Base-by-base conservation (phyloP, 2,113 vertebrate species). In the Psephotus haematonotus region DNA sequence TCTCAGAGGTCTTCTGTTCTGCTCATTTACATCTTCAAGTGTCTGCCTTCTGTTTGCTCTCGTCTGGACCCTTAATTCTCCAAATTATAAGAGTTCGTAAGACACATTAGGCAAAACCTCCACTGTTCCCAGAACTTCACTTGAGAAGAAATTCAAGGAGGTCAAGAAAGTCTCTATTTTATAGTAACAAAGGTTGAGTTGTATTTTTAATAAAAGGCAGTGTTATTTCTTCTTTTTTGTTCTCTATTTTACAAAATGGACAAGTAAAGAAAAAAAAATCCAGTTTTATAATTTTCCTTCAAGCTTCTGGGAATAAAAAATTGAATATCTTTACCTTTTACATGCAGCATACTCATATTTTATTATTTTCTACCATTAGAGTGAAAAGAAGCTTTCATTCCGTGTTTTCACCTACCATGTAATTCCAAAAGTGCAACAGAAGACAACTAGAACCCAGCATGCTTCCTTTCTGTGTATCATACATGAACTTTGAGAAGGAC, bases 291-390 rank as follows among this genome's bases (percentile, higher is more conserved):
- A 28, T 60, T 82, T 79, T 7, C 52, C 22, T 47, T 76, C 43
- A 69, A 39, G 27, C 2, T 65, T n/a, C 22, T 77, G 28, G 9
- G 17, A 39, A 29, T 22, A 4, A 65, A 55, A 81, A 53, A 49
- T 3, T 1, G 33, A 18, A 6, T n/a, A 15, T 37, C 37, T 77
- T 78, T 25, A 13, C 41, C 18, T 89, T 67, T 49, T 29, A 17
- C 4, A 1, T 33, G n/a, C 52, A 31, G 4, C 2, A 1, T 70
- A 31, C 50, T 65, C 1, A 19, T 11, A 23, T 64, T 63, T 70
- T 22, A 31, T 68, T 68, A 10, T 69, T 55, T 82, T 74, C 23
- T 74, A 55, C 53, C 7, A 17, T 5, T 55, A 12, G 49, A 82
- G 7, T 55, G 6, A 65, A 15, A 74, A 44, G 60, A 47, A 60